Conservation (phyloP, 2,888 invertebrate genomes). For the Dryobota labecula region DNA sequence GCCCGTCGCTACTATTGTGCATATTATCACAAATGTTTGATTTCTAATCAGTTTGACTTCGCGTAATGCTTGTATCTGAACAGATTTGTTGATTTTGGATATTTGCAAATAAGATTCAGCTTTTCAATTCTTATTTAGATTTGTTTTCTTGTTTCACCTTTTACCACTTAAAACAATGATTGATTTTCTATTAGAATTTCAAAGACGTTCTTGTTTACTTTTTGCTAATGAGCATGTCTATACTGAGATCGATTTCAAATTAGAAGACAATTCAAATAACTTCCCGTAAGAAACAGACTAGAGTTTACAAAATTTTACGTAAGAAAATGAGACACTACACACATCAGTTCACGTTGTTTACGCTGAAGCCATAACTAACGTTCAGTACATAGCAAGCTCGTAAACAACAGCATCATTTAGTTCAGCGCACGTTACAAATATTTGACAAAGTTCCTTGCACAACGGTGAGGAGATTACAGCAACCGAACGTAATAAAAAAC, state of each 20-base stretch:
- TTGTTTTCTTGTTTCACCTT: background rate
- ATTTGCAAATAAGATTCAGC: background rate
- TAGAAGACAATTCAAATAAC: background rate
- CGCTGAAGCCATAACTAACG: conserved; percentile 9
- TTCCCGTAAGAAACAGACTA: background rate
- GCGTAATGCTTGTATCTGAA: conserved; percentile 6
- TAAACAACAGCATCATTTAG: conserved; percentile 38
- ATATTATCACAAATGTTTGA: conserved; percentile 44
- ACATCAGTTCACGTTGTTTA: conserved; percentile 11
- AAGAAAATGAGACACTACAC: conserved; percentile 24
- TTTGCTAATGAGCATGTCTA: background rate
- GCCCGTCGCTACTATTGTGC: conserved; percentile 66
- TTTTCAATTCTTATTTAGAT: conserved; percentile 12
- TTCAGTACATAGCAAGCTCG: conserved; percentile 8
- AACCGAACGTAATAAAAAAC: conserved; percentile 51
- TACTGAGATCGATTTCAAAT: background rate
- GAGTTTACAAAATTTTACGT: background rate
- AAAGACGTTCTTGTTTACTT: background rate
- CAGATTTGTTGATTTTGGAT: background rate
- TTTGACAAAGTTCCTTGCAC: conserved; percentile 47
- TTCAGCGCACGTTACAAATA: conserved; percentile 20
- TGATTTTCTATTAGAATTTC: background rate
- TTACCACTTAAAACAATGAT: background rate
- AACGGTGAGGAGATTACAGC: conserved; percentile 34
- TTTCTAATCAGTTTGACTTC: conserved; percentile 41